Conservation (phyloP, 2,888 invertebrate genomes). For the Branchinecta sandiegonensis region DNA sequence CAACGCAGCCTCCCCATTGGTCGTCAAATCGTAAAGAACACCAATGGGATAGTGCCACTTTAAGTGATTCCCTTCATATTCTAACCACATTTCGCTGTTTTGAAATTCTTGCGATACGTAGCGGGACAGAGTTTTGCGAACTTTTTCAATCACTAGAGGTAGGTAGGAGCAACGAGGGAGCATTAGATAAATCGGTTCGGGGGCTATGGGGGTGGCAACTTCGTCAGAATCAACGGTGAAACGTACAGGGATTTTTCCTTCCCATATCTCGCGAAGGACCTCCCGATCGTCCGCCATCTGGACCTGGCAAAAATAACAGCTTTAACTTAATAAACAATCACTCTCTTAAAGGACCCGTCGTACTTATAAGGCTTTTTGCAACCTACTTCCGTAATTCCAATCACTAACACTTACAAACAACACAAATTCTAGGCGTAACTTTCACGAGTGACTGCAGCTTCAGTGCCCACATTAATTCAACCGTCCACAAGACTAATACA, state of each 20-base stretch:
- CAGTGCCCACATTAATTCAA: too few relatives aligned
- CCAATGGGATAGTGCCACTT: conserved; percentile 68
- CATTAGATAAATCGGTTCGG: conserved; percentile 85
- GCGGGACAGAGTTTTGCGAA: conserved; percentile 71
- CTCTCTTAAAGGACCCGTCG: too few relatives aligned
- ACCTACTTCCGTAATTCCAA: too few relatives aligned
- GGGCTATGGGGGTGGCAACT: conserved; percentile 70
- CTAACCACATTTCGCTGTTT: conserved; percentile 84
- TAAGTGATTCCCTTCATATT: conserved; percentile 74
- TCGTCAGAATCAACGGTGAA: conserved; percentile 79
- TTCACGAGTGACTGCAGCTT: too few relatives aligned
- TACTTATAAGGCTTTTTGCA: too few relatives aligned
- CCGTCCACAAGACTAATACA: too few relatives aligned
- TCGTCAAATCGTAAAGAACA: conserved; percentile 72
- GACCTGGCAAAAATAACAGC: background rate
- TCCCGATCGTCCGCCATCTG: conserved; percentile 87
- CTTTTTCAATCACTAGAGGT: conserved; percentile 86
- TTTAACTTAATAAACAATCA: too few relatives aligned
- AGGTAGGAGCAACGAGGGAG: conserved; percentile 85
- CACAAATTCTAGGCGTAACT: too few relatives aligned
- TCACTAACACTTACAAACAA: too few relatives aligned
- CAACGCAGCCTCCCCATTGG: conserved; percentile 49
- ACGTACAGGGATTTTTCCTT: conserved; percentile 82
- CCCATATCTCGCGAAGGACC: conserved; percentile 87
- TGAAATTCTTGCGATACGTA: conserved; percentile 64